phyloP scores from a whole-genome alignment of 2,888 invertebrate species.

The Theretra japonica region DNA sequence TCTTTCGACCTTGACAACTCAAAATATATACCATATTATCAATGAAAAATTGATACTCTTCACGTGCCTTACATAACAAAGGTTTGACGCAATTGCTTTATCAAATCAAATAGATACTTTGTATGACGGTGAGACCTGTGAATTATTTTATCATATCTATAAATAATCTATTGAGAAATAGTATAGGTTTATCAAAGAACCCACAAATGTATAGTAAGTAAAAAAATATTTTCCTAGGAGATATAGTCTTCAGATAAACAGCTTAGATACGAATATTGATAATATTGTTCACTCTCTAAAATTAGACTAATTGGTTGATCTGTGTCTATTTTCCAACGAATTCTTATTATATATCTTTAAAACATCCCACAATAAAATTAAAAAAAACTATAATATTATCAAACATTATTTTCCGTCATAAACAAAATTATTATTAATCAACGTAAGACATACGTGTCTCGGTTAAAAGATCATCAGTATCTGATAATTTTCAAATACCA shows the following conservation, averaged over 20 bases:
- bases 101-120: background rate
- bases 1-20: slow-evolving; percentile 6
- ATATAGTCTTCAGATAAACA: too few relatives aligned
- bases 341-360: too few relatives aligned
- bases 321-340: background rate
- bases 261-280: too few relatives aligned
- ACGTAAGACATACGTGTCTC: background rate
- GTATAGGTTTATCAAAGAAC: too few relatives aligned
- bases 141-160: background rate
- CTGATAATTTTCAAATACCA: background rate
- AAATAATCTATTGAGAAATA: too few relatives aligned
- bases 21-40: slow-evolving; percentile 17
- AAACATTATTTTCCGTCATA: background rate
- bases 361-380: too few relatives aligned
- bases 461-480: background rate
- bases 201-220: too few relatives aligned
- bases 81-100: background rate
- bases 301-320: too few relatives aligned
- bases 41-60: slow-evolving; percentile 6
- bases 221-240: too few relatives aligned
- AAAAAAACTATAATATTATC: background rate
- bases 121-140: background rate
- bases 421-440: background rate
- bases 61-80: background rate
- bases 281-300: too few relatives aligned